phyloP scores from a whole-genome alignment of 2,888 invertebrate species.

The Noctua fimbriata region DNA sequence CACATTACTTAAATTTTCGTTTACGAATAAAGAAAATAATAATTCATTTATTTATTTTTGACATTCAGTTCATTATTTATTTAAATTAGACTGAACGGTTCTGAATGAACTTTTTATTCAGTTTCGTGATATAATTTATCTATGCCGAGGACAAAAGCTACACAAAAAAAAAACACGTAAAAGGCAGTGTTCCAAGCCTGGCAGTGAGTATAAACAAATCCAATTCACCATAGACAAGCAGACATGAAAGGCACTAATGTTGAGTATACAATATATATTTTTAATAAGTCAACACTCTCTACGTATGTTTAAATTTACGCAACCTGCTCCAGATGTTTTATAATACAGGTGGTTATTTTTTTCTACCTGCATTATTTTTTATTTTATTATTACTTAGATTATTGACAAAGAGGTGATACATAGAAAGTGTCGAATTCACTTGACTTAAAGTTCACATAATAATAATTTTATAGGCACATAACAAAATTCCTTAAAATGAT shows the following conservation, averaged over 20 bases:
- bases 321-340: background rate
- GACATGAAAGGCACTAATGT: conserved; percentile 43
- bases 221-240: conserved; percentile 23
- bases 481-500: conserved; percentile 14
- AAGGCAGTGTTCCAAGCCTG: conserved; percentile 30
- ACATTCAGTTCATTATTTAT: no score
- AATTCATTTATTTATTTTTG: no score
- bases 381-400: background rate
- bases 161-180: background rate
- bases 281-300: conserved; percentile 9
- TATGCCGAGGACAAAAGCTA: no score
- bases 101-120: no score
- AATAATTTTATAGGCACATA: conserved; percentile 25
- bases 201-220: conserved; percentile 18
- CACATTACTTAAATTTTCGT: no score
- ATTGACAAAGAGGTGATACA: background rate
- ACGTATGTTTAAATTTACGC: background rate
- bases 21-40: no score
- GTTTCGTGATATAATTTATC: no score
- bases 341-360: background rate
- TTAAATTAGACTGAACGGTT: no score
- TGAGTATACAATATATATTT: conserved; percentile 24
- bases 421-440: conserved; percentile 14
- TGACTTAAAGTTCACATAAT: background rate
- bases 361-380: background rate